Conservation (phyloP, 2,888 invertebrate species). For the Automeris io region DNA sequence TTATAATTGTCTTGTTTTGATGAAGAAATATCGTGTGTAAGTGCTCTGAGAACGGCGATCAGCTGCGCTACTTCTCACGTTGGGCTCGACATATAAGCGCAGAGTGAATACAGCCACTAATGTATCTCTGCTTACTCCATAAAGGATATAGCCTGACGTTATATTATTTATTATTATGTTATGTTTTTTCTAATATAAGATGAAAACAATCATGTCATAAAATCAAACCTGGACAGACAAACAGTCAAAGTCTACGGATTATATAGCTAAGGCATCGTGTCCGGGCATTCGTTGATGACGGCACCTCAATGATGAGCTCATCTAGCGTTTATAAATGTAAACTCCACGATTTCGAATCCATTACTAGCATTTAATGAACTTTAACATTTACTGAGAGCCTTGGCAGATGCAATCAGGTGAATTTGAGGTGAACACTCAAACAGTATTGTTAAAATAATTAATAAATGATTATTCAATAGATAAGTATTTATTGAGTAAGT, state of each 20-base stretch:
- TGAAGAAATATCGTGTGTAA: too few relatives aligned
- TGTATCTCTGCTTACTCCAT: neutral
- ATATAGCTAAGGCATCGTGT: slow-evolving; percentile 11
- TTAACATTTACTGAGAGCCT: slow-evolving; percentile 36
- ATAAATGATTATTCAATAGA: too few relatives aligned
- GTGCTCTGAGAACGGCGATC: too few relatives aligned
- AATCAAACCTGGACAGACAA: neutral
- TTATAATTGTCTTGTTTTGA: too few relatives aligned
- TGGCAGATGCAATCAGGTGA: slow-evolving; percentile 29
- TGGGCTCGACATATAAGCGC: neutral
- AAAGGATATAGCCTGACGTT: neutral
- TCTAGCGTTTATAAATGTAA: slow-evolving; percentile 20
- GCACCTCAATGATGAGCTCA: slow-evolving; percentile 41
- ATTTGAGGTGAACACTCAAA: slow-evolving; percentile 11
- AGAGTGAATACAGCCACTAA: too few relatives aligned
- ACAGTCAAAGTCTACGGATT: neutral
- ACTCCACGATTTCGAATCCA: slow-evolving; percentile 11
- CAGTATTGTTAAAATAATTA: neutral
- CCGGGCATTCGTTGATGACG: slow-evolving; percentile 19
- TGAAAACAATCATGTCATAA: neutral
- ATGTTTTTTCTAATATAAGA: neutral
- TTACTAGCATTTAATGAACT: slow-evolving; percentile 26
- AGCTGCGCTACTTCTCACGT: too few relatives aligned
- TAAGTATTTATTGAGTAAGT: too few relatives aligned
- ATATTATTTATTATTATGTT: neutral